These are phyloP conservation scores for Sinhomidia bicolor DNA, from an alignment of 2,888 invertebrate genomes.

Conservation along the genomic window DNA sequence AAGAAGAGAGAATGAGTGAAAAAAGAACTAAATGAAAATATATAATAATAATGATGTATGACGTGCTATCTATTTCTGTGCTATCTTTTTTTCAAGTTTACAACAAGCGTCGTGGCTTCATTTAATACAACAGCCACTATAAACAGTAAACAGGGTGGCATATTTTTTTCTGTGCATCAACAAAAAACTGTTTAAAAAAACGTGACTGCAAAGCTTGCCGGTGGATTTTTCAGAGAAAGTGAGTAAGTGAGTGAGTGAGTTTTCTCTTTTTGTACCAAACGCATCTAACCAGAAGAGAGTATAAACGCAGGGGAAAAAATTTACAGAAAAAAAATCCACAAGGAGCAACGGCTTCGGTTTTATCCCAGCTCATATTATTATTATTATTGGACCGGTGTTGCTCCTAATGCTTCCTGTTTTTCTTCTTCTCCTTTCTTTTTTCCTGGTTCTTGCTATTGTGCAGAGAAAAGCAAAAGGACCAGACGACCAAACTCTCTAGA, in stretches of 20 bases:
- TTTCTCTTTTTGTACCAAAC: background rate
- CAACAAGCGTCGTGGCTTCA: too few relatives aligned
- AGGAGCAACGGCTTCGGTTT: constrained; percentile 56
- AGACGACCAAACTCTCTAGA: too few relatives aligned
- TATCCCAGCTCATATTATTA: constrained; percentile 50
- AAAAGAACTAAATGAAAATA: constrained; percentile 63
- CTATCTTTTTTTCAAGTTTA: constrained; percentile 18
- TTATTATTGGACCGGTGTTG: constrained; percentile 57
- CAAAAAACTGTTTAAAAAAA: background rate
- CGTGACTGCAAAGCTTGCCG: constrained; percentile 31
- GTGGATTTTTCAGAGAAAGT: constrained; percentile 29
- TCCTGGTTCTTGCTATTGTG: background rate
- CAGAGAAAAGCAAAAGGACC: background rate
- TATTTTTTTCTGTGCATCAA: background rate
- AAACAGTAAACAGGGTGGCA: background rate
- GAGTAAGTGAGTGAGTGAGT: background rate
- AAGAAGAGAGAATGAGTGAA: background rate
- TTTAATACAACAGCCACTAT: background rate
- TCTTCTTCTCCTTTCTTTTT: background rate
- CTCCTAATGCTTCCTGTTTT: constrained; percentile 53
- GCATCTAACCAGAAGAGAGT: background rate
- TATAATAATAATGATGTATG: constrained; percentile 65
- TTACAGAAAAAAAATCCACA: constrained; percentile 35
- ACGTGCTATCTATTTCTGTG: constrained; percentile 49
- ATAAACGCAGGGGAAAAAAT: constrained; percentile 6